These are phyloP conservation scores for Trichosurus vulpecula DNA, from an alignment of 2,797 vertebrate species.

Conservation along the genomic window DNA sequence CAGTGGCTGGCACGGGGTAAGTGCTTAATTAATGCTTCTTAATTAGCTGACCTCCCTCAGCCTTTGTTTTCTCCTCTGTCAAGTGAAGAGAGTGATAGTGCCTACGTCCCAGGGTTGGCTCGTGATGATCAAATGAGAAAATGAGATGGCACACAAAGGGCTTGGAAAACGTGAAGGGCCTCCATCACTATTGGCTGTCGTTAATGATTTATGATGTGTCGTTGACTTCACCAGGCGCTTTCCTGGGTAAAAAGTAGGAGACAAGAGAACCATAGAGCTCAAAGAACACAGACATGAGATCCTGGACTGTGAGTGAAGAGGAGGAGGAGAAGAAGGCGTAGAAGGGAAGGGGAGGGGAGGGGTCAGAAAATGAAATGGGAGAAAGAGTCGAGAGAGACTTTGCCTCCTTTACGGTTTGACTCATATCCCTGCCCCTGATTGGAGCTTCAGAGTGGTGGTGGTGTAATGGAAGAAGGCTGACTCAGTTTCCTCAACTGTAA, in stretches of 20 bases:
- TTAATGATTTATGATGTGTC: not conserved
- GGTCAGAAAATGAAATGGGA: not conserved
- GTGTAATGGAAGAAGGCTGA: not conserved
- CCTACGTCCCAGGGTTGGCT: no score
- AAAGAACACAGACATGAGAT: not conserved
- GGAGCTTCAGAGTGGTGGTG: not conserved
- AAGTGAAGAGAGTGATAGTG: no score
- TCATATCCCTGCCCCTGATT: not conserved
- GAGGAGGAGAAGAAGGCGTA: not conserved
- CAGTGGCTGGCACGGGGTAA: not conserved
- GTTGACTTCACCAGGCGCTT: not conserved
- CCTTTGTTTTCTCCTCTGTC: no score
- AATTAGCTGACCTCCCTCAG: no score
- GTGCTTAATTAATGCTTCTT: not conserved
- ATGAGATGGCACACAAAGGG: not conserved
- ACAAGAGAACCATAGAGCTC: not conserved
- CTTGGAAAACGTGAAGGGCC: not conserved
- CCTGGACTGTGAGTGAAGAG: not conserved
- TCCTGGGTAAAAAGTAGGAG: not conserved
- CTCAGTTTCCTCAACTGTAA: not conserved
- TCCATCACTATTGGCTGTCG: not conserved
- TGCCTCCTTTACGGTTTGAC: not conserved
- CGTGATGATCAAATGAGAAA: not conserved
- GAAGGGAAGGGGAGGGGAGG: no score
- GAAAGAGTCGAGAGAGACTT: not conserved